These are phyloP conservation scores for Vimba vimba DNA, from an alignment of 2,113 vertebrate species.

Conservation along the genomic window DNA sequence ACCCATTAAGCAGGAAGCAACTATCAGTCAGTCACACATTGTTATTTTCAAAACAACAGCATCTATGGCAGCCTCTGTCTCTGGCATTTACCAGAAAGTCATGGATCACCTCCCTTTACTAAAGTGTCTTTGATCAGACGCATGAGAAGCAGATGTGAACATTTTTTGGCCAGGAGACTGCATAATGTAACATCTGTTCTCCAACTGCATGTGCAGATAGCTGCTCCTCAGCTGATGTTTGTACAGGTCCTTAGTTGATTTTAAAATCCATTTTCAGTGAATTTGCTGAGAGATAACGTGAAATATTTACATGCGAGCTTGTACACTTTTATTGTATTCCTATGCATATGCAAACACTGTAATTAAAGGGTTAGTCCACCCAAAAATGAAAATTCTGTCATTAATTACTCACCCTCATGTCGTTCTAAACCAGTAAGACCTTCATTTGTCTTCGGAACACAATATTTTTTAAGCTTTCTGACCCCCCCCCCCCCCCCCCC, in stretches of 20 bases:
- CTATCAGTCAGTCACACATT: background rate
- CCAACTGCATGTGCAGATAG: background rate
- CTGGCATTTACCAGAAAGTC: background rate
- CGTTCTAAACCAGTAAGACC: no score
- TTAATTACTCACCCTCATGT: no score
- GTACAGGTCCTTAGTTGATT: background rate
- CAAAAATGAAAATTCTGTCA: no score
- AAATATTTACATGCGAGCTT: background rate
- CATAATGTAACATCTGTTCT: constrained; percentile 7
- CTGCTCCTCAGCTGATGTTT: constrained; percentile 3
- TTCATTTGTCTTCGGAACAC: no score
- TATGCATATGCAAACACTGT: background rate
- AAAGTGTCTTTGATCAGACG: background rate
- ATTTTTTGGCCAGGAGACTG: background rate
- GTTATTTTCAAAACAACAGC: background rate
- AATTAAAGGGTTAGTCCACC: no score
- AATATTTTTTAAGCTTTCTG: no score
- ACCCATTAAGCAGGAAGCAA: background rate
- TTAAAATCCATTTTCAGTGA: background rate
- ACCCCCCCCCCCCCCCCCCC: no score
- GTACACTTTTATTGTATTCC: background rate
- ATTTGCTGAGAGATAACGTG: background rate
- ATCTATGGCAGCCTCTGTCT: background rate
- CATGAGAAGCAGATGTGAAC: background rate
- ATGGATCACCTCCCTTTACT: background rate